Conservation (phyloP, 2,113 vertebrate genomes). For the Neogale vison region DNA sequence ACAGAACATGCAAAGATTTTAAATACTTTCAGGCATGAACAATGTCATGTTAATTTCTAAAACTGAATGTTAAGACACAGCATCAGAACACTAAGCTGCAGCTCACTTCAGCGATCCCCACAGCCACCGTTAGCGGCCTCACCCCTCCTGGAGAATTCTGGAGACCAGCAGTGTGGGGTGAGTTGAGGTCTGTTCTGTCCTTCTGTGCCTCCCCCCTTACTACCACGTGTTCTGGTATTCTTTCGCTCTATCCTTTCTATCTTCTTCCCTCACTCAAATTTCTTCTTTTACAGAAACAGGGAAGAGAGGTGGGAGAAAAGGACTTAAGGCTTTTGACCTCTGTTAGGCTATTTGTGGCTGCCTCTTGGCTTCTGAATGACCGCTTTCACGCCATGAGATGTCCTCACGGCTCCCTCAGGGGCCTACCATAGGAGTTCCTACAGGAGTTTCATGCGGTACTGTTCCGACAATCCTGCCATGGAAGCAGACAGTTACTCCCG, state of each 20-base stretch:
- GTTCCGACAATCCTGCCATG: neutral
- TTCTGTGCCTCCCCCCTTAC: neutral
- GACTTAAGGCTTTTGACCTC: neutral
- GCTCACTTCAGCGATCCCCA: neutral
- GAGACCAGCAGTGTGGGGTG: accelerated
- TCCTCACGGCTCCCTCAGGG: neutral
- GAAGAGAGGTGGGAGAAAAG: neutral
- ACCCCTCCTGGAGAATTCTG: neutral
- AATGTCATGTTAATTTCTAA: neutral
- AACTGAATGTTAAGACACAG: neutral
- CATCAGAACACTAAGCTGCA: neutral
- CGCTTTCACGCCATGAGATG: neutral
- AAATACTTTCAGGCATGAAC: neutral
- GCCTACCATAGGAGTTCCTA: neutral
- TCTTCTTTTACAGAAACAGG: neutral
- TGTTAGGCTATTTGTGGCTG: neutral
- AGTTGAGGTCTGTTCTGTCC: neutral
- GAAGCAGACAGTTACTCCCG: neutral
- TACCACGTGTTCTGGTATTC: neutral
- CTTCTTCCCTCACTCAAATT: neutral
- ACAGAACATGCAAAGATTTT: neutral
- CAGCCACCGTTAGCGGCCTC: neutral
- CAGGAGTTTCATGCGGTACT: neutral
- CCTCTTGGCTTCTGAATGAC: neutral
- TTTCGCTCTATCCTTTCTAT: neutral